Evolutionary conservation across 37 sponge, comb jelly and placozoan species (phyloP), one percentile per base, ranked within the genome.

Genomic region (Spongia lamella): DNA sequence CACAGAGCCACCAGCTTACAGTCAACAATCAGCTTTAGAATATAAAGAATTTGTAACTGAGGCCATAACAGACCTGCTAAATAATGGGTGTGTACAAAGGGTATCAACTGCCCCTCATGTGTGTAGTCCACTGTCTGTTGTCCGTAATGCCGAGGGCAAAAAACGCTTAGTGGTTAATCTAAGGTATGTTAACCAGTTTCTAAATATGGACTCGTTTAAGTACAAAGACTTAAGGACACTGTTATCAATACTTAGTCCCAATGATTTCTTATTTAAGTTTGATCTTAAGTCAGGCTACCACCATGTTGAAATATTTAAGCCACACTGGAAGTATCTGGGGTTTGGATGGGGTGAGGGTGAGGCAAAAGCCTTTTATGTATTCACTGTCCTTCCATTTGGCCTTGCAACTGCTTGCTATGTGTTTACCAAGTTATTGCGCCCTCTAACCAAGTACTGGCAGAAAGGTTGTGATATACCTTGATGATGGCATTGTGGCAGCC

Each of bases 381-480:
- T 69, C 27, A 69, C 49, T 51, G 49, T 50, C n/a, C 33, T 66
- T 24, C 68, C 79, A 54, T 78, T 78, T 66, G 79, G 68, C 32
- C 50, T 78, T 22, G 53, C 27, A 58, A 65, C 38, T 25, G 77
- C 79, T 24, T 52, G 68, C 9, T 78, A 34, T 59, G 40, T 31
- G 6, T 78, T 78, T 56, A 78, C 79, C 15, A 78, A 78, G 20
- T 34, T 66, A 25, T 26, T 67, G 40, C 22, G 57, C 53, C 57
- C 57, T 14, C 15, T 66, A 51, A 26, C 66, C 17, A 68, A 53
- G 52, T 39, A 25, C 1, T 52, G 57, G 67, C 32, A 21, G 57
- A 17, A 26, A 33, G 27, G 37, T 32, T 21, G 64, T 77, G 19
- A 34, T 77, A 37, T 77, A 77, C 65, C 30, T 77, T 17, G 78